phyloP scores from a whole-genome alignment of 2,888 invertebrate species.

The Heliconius ismenius region DNA sequence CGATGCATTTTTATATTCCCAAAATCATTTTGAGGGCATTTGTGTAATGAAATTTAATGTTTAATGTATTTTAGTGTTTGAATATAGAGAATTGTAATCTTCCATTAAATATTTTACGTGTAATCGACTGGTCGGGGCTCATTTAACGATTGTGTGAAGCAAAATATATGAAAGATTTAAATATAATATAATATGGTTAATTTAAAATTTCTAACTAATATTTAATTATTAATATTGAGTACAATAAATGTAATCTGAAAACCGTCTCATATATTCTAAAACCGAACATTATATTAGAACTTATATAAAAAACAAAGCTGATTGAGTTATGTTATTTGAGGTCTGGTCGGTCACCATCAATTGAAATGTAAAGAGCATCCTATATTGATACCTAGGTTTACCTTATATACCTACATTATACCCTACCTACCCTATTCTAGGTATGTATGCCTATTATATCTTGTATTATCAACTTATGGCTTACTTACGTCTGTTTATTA shows the following conservation, averaged over 20 bases:
- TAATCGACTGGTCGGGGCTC: slow-evolving; percentile 32
- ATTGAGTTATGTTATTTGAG: slow-evolving; percentile 27
- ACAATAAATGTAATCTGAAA: slow-evolving; percentile 18
- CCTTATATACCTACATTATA: slow-evolving; percentile 46
- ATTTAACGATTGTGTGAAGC: slow-evolving; percentile 14
- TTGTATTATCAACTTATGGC: slow-evolving; percentile 67
- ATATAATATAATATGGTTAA: neutral
- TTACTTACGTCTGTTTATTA: slow-evolving; percentile 61
- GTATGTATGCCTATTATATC: slow-evolving; percentile 43
- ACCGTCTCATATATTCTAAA: slow-evolving; percentile 23
- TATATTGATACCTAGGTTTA: slow-evolving; percentile 73
- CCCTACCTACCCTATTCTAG: slow-evolving; percentile 24
- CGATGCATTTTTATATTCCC: slow-evolving; percentile 58
- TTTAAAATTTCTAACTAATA: neutral
- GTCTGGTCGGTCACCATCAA: slow-evolving; percentile 29
- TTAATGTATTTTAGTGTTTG: slow-evolving; percentile 57
- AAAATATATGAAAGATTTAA: neutral
- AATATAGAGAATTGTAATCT: slow-evolving; percentile 60
- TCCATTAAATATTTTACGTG: slow-evolving; percentile 47
- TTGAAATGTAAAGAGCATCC: slow-evolving; percentile 50
- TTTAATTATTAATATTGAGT: neutral
- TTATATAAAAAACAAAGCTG: slow-evolving; percentile 5
- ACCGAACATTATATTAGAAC: neutral
- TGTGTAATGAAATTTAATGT: slow-evolving; percentile 62
- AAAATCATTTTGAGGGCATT: slow-evolving; percentile 67